These are phyloP conservation scores for Coptotermes formosanus DNA, from an alignment of 1,140 invertebrate species.

Conservation along the genomic window DNA sequence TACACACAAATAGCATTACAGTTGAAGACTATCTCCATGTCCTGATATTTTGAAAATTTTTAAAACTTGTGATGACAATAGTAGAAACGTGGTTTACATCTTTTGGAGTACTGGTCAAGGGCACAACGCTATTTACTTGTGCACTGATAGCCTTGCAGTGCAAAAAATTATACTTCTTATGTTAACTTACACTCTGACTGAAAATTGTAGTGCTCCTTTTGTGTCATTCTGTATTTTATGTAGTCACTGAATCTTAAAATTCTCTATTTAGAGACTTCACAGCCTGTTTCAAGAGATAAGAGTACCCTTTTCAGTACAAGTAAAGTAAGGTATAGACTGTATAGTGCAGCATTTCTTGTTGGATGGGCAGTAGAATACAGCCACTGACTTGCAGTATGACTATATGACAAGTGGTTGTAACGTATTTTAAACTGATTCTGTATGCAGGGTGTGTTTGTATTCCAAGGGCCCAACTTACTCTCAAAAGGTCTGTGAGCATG, in stretches of 20 bases:
- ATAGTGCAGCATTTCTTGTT: background rate
- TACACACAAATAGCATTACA: too few species aligned
- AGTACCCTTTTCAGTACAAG: background rate
- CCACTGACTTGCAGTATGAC: background rate
- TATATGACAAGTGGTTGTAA: background rate
- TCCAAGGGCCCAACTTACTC: background rate
- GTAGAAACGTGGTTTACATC: too few species aligned
- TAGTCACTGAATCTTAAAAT: background rate
- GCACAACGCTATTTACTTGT: too few species aligned
- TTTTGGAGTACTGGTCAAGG: too few species aligned
- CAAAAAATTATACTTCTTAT: too few species aligned
- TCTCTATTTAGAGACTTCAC: background rate
- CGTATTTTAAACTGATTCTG: background rate
- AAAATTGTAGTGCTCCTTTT: too few species aligned
- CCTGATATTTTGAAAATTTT: too few species aligned
- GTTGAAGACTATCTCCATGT: too few species aligned
- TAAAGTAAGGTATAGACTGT: background rate
- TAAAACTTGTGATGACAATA: too few species aligned
- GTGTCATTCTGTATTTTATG: too few species aligned
- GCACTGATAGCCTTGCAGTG: too few species aligned
- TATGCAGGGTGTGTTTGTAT: slow-evolving; percentile 5
- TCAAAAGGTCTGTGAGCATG: background rate
- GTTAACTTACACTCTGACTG: too few species aligned
- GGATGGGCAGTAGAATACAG: background rate
- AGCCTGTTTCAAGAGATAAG: background rate